Evolutionary conservation across 2,797 vertebrate genomes (phyloP).

Genomic region (Molossus molossus): DNA sequence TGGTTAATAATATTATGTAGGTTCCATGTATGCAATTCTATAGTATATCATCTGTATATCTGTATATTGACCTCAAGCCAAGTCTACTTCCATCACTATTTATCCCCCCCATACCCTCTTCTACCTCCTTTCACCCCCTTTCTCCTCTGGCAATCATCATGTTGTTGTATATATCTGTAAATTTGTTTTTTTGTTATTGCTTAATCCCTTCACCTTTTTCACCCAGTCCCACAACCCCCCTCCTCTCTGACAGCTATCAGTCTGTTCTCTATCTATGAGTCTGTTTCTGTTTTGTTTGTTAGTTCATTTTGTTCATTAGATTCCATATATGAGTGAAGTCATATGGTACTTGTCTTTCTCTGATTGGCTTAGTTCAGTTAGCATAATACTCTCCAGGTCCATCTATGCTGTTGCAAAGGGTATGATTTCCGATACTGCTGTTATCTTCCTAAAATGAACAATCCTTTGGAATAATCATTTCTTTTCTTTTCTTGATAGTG

Average conservation of each 20-base stretch:
- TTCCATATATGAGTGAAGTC: background rate
- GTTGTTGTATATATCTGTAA: background rate
- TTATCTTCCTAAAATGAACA: background rate
- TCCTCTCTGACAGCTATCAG: background rate
- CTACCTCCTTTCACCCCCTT: background rate
- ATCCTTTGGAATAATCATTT: background rate
- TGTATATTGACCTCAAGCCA: background rate
- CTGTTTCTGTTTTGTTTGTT: background rate
- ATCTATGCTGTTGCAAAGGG: background rate
- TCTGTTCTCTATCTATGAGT: background rate
- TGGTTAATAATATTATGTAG: background rate
- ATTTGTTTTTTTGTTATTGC: background rate
- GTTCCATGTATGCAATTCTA: background rate
- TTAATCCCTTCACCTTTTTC: background rate
- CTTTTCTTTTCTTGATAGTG: slow-evolving; percentile 64
- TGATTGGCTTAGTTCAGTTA: background rate
- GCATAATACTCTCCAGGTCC: background rate
- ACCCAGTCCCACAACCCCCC: background rate
- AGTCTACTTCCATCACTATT: background rate
- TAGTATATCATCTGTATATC: background rate
- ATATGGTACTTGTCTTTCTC: background rate
- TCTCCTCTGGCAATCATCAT: background rate
- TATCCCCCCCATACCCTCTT: background rate
- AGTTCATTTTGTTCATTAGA: background rate
- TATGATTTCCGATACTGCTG: background rate